Conservation (phyloP, 2,797 vertebrate genomes). For the Melanogrammus aeglefinus region DNA sequence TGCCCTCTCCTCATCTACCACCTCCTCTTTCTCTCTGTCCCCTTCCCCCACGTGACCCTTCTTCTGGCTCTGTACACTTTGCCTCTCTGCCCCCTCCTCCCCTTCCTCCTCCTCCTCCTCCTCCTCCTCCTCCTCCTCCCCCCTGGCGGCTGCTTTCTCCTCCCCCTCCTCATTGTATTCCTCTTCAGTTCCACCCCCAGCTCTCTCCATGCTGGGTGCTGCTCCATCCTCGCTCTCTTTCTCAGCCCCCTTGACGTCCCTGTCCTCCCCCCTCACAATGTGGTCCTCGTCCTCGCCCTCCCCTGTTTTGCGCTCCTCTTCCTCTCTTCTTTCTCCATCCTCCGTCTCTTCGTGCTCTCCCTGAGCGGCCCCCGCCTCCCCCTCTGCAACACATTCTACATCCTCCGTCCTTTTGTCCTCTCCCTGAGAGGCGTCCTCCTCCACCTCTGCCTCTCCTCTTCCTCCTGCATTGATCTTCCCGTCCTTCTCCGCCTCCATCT, state of each 20-base stretch:
- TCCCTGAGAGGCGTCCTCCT: background rate
- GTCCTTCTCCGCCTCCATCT: background rate
- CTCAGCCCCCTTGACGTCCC: background rate
- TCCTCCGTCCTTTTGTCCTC: background rate
- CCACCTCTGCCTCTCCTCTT: background rate
- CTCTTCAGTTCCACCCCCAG: background rate
- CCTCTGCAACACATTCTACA: too few relatives aligned
- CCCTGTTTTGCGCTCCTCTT: background rate
- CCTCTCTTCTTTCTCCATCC: background rate
- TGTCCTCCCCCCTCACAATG: background rate
- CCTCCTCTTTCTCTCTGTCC: constrained; percentile 10
- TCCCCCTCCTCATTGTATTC: background rate
- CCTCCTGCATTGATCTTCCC: constrained; percentile 2
- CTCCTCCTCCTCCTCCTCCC: background rate
- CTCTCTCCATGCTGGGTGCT: background rate
- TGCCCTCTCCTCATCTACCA: background rate
- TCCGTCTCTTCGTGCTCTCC: background rate
- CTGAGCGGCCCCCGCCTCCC: background rate
- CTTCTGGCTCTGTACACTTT: background rate
- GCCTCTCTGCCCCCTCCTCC: constrained; percentile 15
- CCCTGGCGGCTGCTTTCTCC: background rate
- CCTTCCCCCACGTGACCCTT: constrained; percentile 24
- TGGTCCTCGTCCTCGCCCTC: constrained; percentile 8
- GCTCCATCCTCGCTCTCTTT: background rate
- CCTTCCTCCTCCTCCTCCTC: background rate